phyloP scores from a whole-genome alignment of 2,888 invertebrate species.

The Diplolepis rosae region DNA sequence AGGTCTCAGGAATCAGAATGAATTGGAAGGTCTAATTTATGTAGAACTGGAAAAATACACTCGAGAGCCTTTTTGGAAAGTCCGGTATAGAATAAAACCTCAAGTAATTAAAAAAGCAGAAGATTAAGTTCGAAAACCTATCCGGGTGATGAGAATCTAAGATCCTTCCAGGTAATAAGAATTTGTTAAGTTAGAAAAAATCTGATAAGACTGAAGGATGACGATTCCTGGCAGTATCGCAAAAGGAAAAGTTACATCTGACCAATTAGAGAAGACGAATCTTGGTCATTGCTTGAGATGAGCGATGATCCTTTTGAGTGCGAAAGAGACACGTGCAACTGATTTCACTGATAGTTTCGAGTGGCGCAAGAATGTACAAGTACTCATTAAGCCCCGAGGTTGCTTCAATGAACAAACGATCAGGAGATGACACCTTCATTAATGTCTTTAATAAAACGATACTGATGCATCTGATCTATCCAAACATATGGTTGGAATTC shows the following conservation, averaged over 20 bases:
- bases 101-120: neutral
- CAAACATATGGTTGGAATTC: neutral
- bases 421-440: conserved; percentile 12
- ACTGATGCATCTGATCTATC: neutral
- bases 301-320: conserved; percentile 5
- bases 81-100: too few species aligned
- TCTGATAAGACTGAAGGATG: neutral
- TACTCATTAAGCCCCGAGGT: conserved; percentile 11
- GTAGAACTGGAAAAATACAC: neutral
- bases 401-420: neutral
- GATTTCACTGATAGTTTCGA: conserved; percentile 9
- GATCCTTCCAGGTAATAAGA: neutral
- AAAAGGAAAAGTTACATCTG: neutral
- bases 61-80: neutral
- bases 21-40: conserved; percentile 26
- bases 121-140: conserved; percentile 21
- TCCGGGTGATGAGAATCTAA: too few species aligned
- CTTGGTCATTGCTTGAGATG: neutral
- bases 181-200: neutral
- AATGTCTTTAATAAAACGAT: neutral
- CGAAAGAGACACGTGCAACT: neutral
- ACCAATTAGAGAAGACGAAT: neutral
- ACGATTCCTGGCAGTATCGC: neutral
- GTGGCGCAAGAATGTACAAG: neutral
- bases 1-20: conserved; percentile 28